Evolutionary conservation across 2,888 invertebrate species (phyloP).

Genomic region (Phrixothrix hirtus): DNA sequence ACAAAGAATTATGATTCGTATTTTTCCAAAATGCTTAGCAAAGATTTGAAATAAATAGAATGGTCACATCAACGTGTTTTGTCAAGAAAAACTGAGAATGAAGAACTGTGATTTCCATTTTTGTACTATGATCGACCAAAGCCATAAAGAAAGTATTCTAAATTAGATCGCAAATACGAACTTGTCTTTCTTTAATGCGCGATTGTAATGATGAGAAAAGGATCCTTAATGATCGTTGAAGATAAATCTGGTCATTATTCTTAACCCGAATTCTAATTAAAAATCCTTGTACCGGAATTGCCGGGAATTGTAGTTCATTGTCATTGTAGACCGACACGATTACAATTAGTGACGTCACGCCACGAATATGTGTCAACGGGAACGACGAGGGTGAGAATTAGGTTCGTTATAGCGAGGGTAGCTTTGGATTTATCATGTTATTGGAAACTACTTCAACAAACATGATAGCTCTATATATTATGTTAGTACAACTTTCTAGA

Average conservation of each 20-base stretch:
- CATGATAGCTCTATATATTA: conserved; percentile 41
- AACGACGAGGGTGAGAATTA: conserved; percentile 41
- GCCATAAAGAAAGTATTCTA: no score
- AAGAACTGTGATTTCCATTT: no score
- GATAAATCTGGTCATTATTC: not conserved
- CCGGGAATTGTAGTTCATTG: conserved; percentile 12
- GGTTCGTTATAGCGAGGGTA: conserved; percentile 41
- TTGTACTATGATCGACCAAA: no score
- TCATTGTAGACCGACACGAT: conserved; percentile 37
- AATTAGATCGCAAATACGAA: no score
- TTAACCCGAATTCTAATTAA: conserved; percentile 15
- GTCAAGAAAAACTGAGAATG: no score
- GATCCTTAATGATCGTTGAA: not conserved
- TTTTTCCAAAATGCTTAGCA: no score
- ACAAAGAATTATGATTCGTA: no score
- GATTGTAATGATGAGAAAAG: no score
- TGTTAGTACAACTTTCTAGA: conserved; percentile 28
- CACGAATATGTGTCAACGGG: conserved; percentile 43
- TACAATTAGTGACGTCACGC: conserved; percentile 44
- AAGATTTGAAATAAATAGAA: no score
- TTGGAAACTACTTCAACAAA: conserved; percentile 42
- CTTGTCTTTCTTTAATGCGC: no score
- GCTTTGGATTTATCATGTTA: conserved; percentile 41
- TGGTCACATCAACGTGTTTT: no score
- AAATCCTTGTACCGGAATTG: conserved; percentile 19